phyloP scores from a whole-genome alignment of 2,113 vertebrate genomes.

The Hemichromis elongatus region DNA sequence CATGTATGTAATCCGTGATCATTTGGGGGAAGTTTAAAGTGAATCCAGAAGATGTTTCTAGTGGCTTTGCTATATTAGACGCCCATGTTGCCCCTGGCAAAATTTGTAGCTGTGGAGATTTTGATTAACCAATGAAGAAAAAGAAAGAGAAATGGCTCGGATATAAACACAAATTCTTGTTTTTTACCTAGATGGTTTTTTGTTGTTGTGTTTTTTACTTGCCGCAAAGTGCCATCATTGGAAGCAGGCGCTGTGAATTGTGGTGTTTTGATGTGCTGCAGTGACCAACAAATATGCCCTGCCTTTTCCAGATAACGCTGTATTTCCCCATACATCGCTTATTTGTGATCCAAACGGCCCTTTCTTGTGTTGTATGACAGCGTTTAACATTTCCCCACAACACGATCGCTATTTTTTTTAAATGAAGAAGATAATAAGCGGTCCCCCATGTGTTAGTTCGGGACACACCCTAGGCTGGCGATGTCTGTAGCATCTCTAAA shows the following conservation, averaged over 20 bases:
- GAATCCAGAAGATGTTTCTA: not conserved
- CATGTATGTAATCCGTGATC: conserved; percentile 17
- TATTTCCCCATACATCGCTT: not conserved
- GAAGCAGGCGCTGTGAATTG: conserved; percentile 8
- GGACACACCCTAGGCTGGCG: conserved; percentile 77
- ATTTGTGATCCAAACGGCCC: not conserved
- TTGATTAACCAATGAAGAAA: conserved; percentile 14
- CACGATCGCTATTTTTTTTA: not conserved
- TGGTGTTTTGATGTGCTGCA: conserved; percentile 63
- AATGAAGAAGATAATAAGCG: conserved; percentile 42
- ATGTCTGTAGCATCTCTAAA: conserved; percentile 69
- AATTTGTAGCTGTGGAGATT: conserved; percentile 17
- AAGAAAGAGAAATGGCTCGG: not conserved
- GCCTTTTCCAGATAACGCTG: conserved; percentile 2
- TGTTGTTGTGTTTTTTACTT: not conserved
- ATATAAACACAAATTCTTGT: not conserved
- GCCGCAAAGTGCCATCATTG: not conserved
- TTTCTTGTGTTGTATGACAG: not conserved
- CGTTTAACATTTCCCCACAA: not conserved
- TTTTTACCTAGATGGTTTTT: not conserved
- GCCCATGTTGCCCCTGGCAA: conserved; percentile 10
- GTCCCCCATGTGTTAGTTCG: conserved; percentile 71
- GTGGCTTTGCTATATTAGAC: not conserved
- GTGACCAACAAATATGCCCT: conserved; percentile 54
- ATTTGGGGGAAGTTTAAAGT: not conserved